A percentile compares a stretch with the other conserved stretches of the same genome.
These are phyloP conservation scores for Ranitomeya imitator DNA, from an alignment of 2,113 vertebrate species.

Conservation along the genomic window DNA sequence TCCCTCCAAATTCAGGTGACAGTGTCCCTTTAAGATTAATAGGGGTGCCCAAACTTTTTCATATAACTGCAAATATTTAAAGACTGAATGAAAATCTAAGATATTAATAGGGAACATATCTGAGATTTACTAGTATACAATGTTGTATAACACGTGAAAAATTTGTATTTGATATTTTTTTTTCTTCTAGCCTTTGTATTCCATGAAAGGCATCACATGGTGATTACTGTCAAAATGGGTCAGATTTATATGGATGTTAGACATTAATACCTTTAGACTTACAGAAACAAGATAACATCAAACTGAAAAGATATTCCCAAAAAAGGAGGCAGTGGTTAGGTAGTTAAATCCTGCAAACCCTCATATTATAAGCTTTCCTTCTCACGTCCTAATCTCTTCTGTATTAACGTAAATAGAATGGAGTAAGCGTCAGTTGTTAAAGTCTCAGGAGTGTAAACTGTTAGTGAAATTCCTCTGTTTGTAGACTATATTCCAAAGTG, in stretches of 20 bases:
- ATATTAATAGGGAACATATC: not conserved
- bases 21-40: too few species aligned
- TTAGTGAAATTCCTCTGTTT: slow-evolving; percentile 22
- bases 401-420: slow-evolving; percentile 54
- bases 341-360: slow-evolving; percentile 33
- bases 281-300: slow-evolving; percentile 38
- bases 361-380: slow-evolving; percentile 34
- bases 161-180: not conserved
- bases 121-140: not conserved
- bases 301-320: slow-evolving; percentile 43
- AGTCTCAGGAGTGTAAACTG: slow-evolving; percentile 46
- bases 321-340: slow-evolving; percentile 49
- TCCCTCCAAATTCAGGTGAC: too few species aligned
- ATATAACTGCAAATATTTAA: too few species aligned
- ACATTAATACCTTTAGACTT: slow-evolving; percentile 31
- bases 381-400: slow-evolving; percentile 48
- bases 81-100: not conserved
- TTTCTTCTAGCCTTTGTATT: not conserved
- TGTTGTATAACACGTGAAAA: not conserved
- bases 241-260: slow-evolving; percentile 23
- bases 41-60: too few species aligned
- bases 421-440: slow-evolving; percentile 36
- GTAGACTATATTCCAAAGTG: not conserved
- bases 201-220: slow-evolving; percentile 18
- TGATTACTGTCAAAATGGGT: slow-evolving; percentile 27